Evolutionary conservation across 2,888 invertebrate genomes (phyloP).

Genomic region (Monopis laevigella): DNA sequence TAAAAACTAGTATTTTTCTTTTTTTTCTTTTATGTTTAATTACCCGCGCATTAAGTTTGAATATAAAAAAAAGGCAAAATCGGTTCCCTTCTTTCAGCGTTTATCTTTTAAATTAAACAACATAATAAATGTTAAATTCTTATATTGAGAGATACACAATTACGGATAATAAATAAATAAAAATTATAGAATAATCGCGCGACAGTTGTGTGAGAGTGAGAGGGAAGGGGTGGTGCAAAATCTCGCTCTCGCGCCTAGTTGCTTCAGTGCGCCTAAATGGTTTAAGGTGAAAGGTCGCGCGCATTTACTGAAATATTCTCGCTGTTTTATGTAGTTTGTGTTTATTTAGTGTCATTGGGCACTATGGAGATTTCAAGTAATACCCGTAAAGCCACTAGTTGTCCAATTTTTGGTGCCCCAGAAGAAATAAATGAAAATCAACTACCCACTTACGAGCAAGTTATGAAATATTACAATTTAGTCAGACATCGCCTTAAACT

Average conservation of each 20-base stretch:
- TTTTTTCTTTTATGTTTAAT: no score
- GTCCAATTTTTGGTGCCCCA: conserved; percentile 9
- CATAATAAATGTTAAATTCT: background rate
- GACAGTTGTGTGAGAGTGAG: background rate
- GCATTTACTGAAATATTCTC: no score
- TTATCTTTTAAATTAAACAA: background rate
- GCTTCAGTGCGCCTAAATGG: background rate
- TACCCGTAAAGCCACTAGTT: conserved; percentile 8
- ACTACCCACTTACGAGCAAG: conserved; percentile 14
- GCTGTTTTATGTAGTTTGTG: background rate
- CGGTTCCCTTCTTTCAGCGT: background rate
- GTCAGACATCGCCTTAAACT: conserved; percentile 15
- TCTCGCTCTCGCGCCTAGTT: background rate
- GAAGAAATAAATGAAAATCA: conserved; percentile 7
- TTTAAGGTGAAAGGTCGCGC: no score
- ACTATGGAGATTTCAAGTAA: conserved; percentile 9
- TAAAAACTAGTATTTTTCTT: no score
- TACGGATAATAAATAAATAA: background rate
- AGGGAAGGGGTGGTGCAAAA: background rate
- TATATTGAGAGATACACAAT: no score
- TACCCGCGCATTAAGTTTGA: background rate
- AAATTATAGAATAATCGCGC: background rate
- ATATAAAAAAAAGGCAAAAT: background rate
- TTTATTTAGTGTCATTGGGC: background rate
- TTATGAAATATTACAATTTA: conserved; percentile 16